Evolutionary conservation across 2,113 vertebrate genomes (phyloP), one percentile per base, ranked within the genome.

Genomic region (Cheilinus undulatus): DNA sequence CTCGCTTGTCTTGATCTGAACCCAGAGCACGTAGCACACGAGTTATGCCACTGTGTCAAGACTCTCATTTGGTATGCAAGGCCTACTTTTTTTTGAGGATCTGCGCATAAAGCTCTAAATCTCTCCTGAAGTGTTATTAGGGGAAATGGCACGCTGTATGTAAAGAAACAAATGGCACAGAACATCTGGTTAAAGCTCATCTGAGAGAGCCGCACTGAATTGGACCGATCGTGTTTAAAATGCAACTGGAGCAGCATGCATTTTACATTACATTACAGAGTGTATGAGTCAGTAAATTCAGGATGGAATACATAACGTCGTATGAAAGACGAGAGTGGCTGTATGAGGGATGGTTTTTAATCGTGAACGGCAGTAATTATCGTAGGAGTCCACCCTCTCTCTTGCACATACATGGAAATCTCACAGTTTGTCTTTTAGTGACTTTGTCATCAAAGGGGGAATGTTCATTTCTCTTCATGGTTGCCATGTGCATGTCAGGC

Each of bases 211-310:
- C 9, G 63, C 58, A 13, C 80, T 69, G 64, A 86, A 85, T 77
- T 72, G 68, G 69, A 74, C 67, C 17, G n/a, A 81, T 81, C 50
- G 65, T 84, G 66, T 90, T 90, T 88, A 87, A 85, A 87, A 88
- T 90, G 87, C 72, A 89, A 82, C 73, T 88, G 83, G 90, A 92
- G 87, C 87, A 87, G 69, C 81, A 84, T 84, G 77, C 83, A 83
- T 88, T 91, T 89, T 92, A 82, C 76, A 86, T 90, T 83, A 80
- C 82, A 84, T 84, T 84, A 80, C 80, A 57, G 59, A 80, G 84
- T 60, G 87, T 69, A 58, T 81, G 90, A 88, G 69, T 90, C 87
- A 68, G 85, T 85, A 68, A 72, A 86, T 84, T 79, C 68, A 50
- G 82, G 76, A 36, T 52, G 69, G 75, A 86, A 52, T 63, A 65